These are phyloP conservation scores for Luperina testacea DNA, from an alignment of 2,888 invertebrate genomes.

Conservation along the genomic window DNA sequence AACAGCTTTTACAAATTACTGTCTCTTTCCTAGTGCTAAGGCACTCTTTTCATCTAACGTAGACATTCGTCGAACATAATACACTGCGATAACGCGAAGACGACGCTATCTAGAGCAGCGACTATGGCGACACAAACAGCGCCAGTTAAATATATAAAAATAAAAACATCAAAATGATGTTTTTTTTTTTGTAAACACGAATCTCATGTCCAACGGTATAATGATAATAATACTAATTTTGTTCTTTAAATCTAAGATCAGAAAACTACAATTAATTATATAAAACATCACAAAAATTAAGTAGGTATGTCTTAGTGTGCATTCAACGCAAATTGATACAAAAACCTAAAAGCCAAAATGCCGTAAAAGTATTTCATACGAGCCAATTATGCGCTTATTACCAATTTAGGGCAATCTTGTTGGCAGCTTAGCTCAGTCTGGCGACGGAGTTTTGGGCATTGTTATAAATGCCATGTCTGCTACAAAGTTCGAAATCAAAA, in stretches of 20 bases:
- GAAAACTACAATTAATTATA: constrained; percentile 45
- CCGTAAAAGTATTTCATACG: constrained; percentile 26
- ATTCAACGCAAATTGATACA: constrained; percentile 12
- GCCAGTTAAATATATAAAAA: too few relatives aligned
- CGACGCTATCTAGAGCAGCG: background rate
- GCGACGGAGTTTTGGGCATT: constrained; percentile 30
- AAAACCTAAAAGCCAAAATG: constrained; percentile 7
- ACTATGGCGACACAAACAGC: background rate
- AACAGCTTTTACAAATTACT: background rate
- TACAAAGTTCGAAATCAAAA: background rate
- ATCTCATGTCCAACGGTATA: constrained; percentile 38
- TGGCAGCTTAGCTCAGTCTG: constrained; percentile 21
- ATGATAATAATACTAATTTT: constrained; percentile 51
- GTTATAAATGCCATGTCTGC: constrained; percentile 11
- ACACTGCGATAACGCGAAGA: background rate
- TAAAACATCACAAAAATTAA: constrained; percentile 13
- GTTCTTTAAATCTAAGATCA: constrained; percentile 37
- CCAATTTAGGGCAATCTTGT: constrained; percentile 45
- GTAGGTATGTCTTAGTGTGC: background rate
- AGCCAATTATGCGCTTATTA: constrained; percentile 36
- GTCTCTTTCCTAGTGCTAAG: background rate
- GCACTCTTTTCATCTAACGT: background rate
- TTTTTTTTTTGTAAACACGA: constrained; percentile 34
- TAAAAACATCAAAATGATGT: constrained; percentile 14
- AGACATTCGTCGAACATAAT: background rate